Evolutionary conservation across 37 sponge, comb jelly and placozoan genomes (phyloP), one percentile per base, ranked within the genome.

Genomic region (Crambe crambe): DNA sequence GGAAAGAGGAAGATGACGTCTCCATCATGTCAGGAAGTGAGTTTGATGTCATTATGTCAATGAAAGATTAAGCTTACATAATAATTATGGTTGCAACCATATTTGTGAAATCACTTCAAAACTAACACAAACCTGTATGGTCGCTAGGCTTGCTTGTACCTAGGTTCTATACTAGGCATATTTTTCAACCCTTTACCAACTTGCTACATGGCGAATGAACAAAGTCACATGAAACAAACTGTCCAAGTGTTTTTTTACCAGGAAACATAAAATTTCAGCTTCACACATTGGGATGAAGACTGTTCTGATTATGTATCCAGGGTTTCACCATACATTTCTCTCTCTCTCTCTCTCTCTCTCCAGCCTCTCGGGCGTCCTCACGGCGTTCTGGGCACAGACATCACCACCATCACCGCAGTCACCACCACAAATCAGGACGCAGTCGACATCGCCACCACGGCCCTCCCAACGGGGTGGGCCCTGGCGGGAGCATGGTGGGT

Each of bases 1-100:
- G 44, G 6, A 87, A 63, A 58, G 83, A 83, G 32, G 89, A 77
- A 17, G 89, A 89, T 65, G 79, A 78, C 8, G 43, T 66, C 25
- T 89, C 89, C 2, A 61, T 82, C 34, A 62, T 73, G 30, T 82
- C 82, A 31, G 73, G 74, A 63, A 43, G 82, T 82, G 38, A 73
- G 82, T 73, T 0, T 22, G 51, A 47, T 47, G 51, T 47, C 51
- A 47, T 47, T 47, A n/a, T n/a, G n/a, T n/a, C n/a, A n/a, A n/a
- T n/a, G n/a, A n/a, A n/a, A n/a, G n/a, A n/a, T n/a, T n/a, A n/a
- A n/a, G n/a, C n/a, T n/a, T n/a, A n/a, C n/a, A n/a, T n/a, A n/a
- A n/a, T n/a, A n/a, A n/a, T n/a, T n/a, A n/a, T 54, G 56, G 56
- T 18, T 54, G 56, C 56, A 54, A n/a, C n/a, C n/a, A n/a, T n/a